Evolutionary conservation across 2,797 vertebrate genomes (phyloP).

Genomic region (Epinephelus coioides): DNA sequence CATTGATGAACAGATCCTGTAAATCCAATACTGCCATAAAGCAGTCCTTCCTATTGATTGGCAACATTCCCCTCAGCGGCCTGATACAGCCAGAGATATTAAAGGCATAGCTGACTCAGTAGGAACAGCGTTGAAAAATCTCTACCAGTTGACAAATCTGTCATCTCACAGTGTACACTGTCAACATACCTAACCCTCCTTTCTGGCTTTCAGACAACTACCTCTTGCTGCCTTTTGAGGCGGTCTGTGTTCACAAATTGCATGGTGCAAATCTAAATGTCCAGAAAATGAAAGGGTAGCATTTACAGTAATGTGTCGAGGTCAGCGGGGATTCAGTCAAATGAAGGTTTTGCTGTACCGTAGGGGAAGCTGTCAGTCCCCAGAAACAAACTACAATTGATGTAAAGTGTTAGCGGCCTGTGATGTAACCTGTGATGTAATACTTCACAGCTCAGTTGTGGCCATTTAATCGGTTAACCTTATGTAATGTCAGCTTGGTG

Average conservation of each 20-base stretch:
- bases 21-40: conserved; percentile 38
- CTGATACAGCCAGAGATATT: conserved; percentile 24
- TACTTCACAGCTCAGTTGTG: background rate
- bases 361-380: conserved; percentile 18
- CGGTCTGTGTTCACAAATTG: conserved; percentile 10
- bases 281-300: conserved; percentile 31
- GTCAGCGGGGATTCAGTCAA: conserved; percentile 48
- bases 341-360: conserved; percentile 11
- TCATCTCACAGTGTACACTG: conserved; percentile 1
- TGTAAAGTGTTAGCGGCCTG: conserved; percentile 3
- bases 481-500: conserved; percentile 11
- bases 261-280: conserved; percentile 12
- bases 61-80: conserved; percentile 1
- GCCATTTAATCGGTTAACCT: conserved; percentile 28
- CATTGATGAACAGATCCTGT: conserved; percentile 20
- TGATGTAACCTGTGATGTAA: conserved; percentile 38
- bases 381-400: conserved; percentile 12
- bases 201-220: background rate
- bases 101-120: conserved; percentile 31
- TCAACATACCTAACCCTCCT: conserved; percentile 1
- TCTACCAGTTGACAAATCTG: conserved; percentile 19
- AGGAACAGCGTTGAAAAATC: conserved; percentile 6
- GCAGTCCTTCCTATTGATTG: conserved; percentile 35
- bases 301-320: conserved; percentile 33
- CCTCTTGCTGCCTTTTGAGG: conserved; percentile 14